These are phyloP conservation scores for Magallana angulata DNA, from an alignment of 1,140 invertebrate species.

Conservation along the genomic window DNA sequence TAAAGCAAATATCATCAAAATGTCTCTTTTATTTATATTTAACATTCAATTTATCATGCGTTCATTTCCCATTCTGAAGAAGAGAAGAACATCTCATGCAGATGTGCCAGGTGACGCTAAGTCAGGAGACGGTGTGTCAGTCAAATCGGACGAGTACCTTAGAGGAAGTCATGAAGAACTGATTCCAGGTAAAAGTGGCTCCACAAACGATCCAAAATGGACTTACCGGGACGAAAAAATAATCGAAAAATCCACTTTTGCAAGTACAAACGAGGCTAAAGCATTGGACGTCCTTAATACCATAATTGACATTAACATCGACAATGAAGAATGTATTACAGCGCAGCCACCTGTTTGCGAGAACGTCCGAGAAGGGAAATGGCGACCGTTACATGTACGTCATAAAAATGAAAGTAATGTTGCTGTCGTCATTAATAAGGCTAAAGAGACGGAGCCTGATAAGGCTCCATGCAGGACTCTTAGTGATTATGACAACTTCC, in stretches of 20 bases:
- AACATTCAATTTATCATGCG: too few relatives aligned
- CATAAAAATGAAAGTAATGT: neutral
- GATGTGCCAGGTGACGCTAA: neutral
- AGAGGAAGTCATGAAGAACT: neutral
- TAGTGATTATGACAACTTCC: slow-evolving; percentile 10
- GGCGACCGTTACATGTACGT: neutral
- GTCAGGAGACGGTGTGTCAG: neutral
- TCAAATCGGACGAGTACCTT: neutral
- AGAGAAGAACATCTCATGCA: neutral
- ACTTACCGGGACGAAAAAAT: neutral
- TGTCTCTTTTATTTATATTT: too few relatives aligned
- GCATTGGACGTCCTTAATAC: neutral
- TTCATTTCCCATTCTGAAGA: neutral
- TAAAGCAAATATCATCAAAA: too few relatives aligned
- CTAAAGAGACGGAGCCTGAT: neutral
- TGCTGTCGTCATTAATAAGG: neutral
- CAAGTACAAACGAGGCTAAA: neutral
- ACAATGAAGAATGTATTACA: neutral
- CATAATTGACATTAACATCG: too few relatives aligned
- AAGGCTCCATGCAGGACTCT: neutral
- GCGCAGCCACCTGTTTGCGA: neutral
- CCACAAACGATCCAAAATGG: neutral
- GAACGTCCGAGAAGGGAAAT: neutral
- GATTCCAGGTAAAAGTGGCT: neutral
- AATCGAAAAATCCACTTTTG: neutral